Conservation (phyloP, 1,140 invertebrate genomes). For the Planococcus citri region DNA sequence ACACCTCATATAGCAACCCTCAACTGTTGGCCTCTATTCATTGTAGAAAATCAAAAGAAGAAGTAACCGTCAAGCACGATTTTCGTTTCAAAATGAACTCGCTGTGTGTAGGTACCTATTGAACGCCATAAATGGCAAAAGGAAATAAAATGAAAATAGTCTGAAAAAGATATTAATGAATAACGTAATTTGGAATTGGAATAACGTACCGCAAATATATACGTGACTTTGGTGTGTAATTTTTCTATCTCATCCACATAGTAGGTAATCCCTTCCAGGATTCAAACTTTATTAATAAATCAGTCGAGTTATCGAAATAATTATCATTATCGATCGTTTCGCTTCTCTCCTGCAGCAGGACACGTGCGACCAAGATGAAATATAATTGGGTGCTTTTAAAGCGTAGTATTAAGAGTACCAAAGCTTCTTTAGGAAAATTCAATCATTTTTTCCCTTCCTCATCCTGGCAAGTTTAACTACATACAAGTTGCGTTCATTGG, state of each 20-base stretch:
- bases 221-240: constrained; percentile 2
- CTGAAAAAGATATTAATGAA: constrained; percentile 4
- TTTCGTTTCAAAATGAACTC: not conserved
- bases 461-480: too few relatives aligned
- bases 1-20: too few relatives aligned
- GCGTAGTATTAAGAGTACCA: too few relatives aligned
- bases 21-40: too few relatives aligned
- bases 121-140: not conserved
- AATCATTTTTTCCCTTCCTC: too few relatives aligned
- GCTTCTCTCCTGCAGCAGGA: not conserved
- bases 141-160: constrained; percentile 8
- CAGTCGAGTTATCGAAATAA: not conserved
- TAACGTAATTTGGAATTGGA: constrained; percentile 3
- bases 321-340: not conserved
- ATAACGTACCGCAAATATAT: not conserved
- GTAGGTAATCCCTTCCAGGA: not conserved
- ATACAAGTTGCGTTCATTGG: too few relatives aligned
- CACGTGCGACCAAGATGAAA: not conserved
- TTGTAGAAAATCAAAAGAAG: too few relatives aligned
- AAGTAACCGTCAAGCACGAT: not conserved
- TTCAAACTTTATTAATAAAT: not conserved
- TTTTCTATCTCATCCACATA: not conserved
- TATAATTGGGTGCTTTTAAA: too few relatives aligned
- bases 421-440: too few relatives aligned
- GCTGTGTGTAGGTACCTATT: too few relatives aligned